These are phyloP conservation scores for Condylostylus longicornis DNA, from an alignment of 1,140 invertebrate species.

Conservation along the genomic window DNA sequence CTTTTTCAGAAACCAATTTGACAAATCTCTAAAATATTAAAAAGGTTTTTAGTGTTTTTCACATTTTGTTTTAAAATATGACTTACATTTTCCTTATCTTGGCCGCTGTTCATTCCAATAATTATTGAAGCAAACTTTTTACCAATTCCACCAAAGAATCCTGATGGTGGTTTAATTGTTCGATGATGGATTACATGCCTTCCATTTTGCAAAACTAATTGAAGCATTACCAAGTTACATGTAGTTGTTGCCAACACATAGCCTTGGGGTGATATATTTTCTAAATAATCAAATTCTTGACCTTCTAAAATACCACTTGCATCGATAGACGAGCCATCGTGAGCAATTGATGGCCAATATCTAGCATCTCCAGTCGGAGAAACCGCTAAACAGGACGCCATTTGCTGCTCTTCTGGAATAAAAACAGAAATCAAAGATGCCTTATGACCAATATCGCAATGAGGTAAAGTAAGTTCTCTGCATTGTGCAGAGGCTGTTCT, in stretches of 20 bases:
- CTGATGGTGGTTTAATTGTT: conserved; percentile 58
- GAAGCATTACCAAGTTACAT: conserved; percentile 69
- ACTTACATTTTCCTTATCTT: conserved; percentile 62
- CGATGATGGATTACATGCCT: conserved; percentile 53
- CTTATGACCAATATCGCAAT: conserved; percentile 80
- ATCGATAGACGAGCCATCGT: conserved; percentile 74
- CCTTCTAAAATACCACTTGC: conserved; percentile 67
- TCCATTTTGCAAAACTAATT: conserved; percentile 40
- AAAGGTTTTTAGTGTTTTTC: neutral
- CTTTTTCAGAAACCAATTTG: conserved; percentile 18
- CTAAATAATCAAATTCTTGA: conserved; percentile 66
- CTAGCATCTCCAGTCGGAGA: conserved; percentile 83
- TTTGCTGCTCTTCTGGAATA: conserved; percentile 48
- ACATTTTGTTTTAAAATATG: neutral
- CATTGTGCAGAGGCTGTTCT: conserved; percentile 39
- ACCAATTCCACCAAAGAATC: conserved; percentile 77
- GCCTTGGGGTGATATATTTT: conserved; percentile 51
- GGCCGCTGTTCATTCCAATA: conserved; percentile 61
- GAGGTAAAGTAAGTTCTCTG: conserved; percentile 71
- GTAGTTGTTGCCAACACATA: conserved; percentile 82
- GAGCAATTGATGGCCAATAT: conserved; percentile 80
- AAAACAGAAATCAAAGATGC: conserved; percentile 78
- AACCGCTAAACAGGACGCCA: conserved; percentile 77
- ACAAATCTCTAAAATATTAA: conserved; percentile 15
- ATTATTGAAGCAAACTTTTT: conserved; percentile 71